These are phyloP conservation scores for Hypercompe scribonia DNA, from an alignment of 2,888 invertebrate species.

Conservation along the genomic window DNA sequence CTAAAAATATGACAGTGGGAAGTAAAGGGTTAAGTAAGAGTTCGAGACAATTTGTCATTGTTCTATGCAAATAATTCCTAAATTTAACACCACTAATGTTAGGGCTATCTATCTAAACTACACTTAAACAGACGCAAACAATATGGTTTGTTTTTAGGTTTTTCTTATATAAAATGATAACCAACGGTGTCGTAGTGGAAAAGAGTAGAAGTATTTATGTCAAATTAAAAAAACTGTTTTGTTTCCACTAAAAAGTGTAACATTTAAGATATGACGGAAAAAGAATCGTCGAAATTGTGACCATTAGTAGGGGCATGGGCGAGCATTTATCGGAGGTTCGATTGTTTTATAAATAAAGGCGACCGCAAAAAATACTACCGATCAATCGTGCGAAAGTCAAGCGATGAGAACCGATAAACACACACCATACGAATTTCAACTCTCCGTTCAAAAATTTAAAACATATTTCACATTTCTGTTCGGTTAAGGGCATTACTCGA, in stretches of 20 bases:
- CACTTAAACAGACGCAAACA: too few relatives aligned
- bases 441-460: constrained; percentile 48
- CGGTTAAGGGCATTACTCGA: constrained; percentile 57
- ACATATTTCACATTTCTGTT: constrained; percentile 53
- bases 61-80: background rate
- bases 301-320: constrained; percentile 80
- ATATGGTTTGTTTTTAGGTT: too few relatives aligned
- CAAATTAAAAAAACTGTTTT: background rate
- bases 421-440: constrained; percentile 51
- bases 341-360: constrained; percentile 86
- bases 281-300: constrained; percentile 34
- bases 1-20: too few relatives aligned
- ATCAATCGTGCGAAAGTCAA: constrained; percentile 86
- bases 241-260: background rate
- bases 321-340: constrained; percentile 81
- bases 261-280: background rate
- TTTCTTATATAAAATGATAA: too few relatives aligned
- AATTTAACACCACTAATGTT: too few relatives aligned
- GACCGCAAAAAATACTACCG: constrained; percentile 85
- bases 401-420: constrained; percentile 76
- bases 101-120: too few relatives aligned
- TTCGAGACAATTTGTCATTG: background rate
- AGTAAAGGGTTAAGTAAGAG: too few relatives aligned
- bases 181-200: too few relatives aligned
- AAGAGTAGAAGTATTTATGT: too few relatives aligned